Percentiles rank a stretch among this genome's conserved stretches.
phyloP scores from a whole-genome alignment of 1,140 invertebrate species.

The Caenorhabditis latens region DNA sequence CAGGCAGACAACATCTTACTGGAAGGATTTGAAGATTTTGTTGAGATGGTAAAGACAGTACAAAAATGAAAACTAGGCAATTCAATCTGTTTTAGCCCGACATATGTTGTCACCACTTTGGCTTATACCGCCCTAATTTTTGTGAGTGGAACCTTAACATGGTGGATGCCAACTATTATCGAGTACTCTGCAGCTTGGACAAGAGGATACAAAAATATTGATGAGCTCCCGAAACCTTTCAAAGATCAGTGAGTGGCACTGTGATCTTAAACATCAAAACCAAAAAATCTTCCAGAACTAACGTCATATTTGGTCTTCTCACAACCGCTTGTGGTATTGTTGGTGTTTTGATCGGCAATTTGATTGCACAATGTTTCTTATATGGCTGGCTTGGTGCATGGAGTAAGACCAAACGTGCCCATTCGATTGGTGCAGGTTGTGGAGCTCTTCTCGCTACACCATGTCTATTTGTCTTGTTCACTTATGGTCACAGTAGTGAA shows the following conservation, averaged over 20 bases:
- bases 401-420: constrained; percentile 30
- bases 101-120: constrained; percentile 54
- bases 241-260: not conserved
- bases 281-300: no score
- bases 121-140: constrained; percentile 58
- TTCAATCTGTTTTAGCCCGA: constrained; percentile 24
- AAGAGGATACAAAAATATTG: not conserved
- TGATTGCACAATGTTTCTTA: constrained; percentile 28
- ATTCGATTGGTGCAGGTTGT: constrained; percentile 16
- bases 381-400: constrained; percentile 13
- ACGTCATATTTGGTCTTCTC: constrained; percentile 7
- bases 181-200: constrained; percentile 42
- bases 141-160: constrained; percentile 59
- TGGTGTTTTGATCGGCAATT: not conserved
- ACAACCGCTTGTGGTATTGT: constrained; percentile 30
- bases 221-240: not conserved
- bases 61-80: no score
- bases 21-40: constrained; percentile 52
- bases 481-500: constrained; percentile 41
- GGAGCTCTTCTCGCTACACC: not conserved
- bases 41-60: not conserved
- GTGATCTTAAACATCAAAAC: no score
- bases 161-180: constrained; percentile 59
- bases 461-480: not conserved
- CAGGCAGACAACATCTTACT: constrained; percentile 22